These are phyloP conservation scores for Eilema griseolum DNA, from an alignment of 2,888 invertebrate genomes.

Conservation along the genomic window DNA sequence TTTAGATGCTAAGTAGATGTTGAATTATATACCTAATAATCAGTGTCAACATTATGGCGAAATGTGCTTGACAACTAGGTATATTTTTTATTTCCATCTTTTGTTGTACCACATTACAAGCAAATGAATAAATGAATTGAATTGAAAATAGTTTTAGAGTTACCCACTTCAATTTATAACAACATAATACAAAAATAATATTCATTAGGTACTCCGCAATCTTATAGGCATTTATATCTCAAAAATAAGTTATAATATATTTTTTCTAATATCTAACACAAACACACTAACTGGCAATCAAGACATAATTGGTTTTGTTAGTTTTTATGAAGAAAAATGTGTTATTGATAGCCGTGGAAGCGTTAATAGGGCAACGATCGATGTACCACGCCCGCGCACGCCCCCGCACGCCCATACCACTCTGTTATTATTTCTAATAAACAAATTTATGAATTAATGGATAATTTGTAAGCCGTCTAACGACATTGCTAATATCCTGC, in stretches of 20 bases:
- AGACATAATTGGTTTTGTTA: slow-evolving; percentile 46
- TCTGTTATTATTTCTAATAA: slow-evolving; percentile 13
- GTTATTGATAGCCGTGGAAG: slow-evolving; percentile 65
- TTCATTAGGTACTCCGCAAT: no score
- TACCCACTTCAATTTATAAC: no score
- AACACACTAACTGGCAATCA: slow-evolving; percentile 31
- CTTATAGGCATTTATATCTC: background rate
- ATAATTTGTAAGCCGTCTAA: slow-evolving; percentile 1
- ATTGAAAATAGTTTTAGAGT: background rate
- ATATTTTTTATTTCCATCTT: no score
- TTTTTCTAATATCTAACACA: slow-evolving; percentile 2
- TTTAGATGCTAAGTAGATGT: no score
- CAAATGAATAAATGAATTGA: no score
- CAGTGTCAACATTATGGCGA: no score
- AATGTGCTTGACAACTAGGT: no score
- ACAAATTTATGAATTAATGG: slow-evolving; percentile 14
- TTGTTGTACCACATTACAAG: no score
- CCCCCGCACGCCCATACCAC: slow-evolving; percentile 64
- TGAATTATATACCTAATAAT: no score
- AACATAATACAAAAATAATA: no score
- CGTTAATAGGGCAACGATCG: slow-evolving; percentile 49
- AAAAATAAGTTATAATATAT: background rate
- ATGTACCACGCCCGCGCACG: slow-evolving; percentile 68
- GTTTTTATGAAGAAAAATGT: slow-evolving; percentile 63
- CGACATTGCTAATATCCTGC: background rate